Conservation (phyloP, 2,113 vertebrate species). For the Orycteropus afer region DNA sequence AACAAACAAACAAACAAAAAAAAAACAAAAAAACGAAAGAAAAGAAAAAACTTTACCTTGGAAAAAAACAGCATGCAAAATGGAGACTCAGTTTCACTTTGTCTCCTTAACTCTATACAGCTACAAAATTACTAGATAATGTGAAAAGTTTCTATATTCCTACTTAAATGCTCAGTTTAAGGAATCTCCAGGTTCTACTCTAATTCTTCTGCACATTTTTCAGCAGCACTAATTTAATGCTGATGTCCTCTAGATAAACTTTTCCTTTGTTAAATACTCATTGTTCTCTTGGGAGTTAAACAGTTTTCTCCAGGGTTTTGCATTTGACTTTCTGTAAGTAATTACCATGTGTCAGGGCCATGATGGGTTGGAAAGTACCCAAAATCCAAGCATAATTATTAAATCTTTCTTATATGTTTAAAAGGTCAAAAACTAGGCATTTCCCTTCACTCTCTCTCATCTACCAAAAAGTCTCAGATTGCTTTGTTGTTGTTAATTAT, state of each 20-base stretch:
- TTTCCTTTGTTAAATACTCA: constrained; percentile 42
- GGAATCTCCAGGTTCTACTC: background rate
- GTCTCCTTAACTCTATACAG: constrained; percentile 11
- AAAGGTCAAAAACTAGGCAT: constrained; percentile 8
- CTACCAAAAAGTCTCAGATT: constrained; percentile 1
- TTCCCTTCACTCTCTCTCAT: constrained; percentile 39
- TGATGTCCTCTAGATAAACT: constrained; percentile 14
- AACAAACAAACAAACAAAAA: too few species aligned
- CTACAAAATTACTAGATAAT: constrained; percentile 52
- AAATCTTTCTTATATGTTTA: constrained; percentile 55
- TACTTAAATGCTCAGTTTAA: constrained; percentile 26
- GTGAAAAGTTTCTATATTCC: constrained; percentile 3
- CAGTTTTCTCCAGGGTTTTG: constrained; percentile 61
- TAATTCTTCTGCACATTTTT: constrained; percentile 31
- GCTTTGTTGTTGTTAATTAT: background rate
- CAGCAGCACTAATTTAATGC: constrained; percentile 46
- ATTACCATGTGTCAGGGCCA: constrained; percentile 75
- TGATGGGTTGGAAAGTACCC: constrained; percentile 55
- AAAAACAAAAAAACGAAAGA: too few species aligned
- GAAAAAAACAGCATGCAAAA: constrained; percentile 15
- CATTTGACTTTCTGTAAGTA: constrained; percentile 74
- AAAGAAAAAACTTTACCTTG: too few species aligned
- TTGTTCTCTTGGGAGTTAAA: constrained; percentile 23
- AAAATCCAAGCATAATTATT: constrained; percentile 65
- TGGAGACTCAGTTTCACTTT: constrained; percentile 52